A percentile compares a stretch with the other conserved stretches of the same genome.
phyloP scores from a whole-genome alignment of 2,797 vertebrate species.

The Gymnopithys bicolor region DNA sequence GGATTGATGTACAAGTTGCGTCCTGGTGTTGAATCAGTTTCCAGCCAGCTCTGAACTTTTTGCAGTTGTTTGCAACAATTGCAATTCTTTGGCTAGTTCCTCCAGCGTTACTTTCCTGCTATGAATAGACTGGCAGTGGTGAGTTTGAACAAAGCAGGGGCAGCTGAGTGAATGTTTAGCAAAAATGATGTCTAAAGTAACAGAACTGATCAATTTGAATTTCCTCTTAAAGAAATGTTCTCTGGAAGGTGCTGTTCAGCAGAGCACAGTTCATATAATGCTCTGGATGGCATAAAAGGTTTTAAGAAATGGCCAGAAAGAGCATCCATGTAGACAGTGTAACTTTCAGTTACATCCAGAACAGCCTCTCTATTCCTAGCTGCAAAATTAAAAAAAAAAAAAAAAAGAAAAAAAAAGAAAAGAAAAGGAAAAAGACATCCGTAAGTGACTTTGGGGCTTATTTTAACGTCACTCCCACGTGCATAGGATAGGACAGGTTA shows the following conservation, averaged over 20 bases:
- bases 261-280: neutral
- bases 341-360: neutral
- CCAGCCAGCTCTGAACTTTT: neutral
- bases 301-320: neutral
- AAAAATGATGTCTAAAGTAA: neutral
- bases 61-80: neutral
- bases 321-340: rapidly evolving
- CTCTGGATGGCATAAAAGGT: neutral
- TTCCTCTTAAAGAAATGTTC: neutral
- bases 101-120: neutral
- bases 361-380: neutral
- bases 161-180: neutral
- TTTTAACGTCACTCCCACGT: neutral
- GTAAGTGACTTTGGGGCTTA: neutral
- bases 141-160: neutral
- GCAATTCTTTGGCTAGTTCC: neutral
- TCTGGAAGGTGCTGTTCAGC: neutral
- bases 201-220: neutral
- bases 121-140: neutral
- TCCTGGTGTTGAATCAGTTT: neutral
- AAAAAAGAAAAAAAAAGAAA: too few relatives aligned
- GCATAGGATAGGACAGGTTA: neutral
- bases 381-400: neutral
- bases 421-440: neutral
- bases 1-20: neutral